phyloP scores from a whole-genome alignment of 2,113 vertebrate genomes.

The Chaetura pelagica region DNA sequence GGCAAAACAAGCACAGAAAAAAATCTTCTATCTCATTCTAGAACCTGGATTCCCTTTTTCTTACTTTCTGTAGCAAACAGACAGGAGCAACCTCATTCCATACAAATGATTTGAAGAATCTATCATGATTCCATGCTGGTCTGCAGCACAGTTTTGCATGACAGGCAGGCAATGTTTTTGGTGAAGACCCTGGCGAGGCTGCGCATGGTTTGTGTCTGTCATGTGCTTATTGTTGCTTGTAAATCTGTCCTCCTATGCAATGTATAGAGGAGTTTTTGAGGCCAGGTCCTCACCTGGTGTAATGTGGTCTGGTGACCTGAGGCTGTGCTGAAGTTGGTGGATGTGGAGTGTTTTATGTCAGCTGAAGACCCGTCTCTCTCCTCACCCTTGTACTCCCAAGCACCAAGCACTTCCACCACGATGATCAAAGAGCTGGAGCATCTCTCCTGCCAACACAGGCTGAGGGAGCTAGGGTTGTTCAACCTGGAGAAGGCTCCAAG shows the following conservation, averaged over 20 bases:
- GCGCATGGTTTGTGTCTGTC: background rate
- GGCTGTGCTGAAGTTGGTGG: background rate
- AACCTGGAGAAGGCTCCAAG: no score
- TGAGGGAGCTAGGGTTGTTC: no score
- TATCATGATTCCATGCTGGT: background rate
- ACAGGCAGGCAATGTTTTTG: background rate
- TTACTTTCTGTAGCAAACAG: background rate
- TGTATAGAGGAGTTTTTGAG: fast-evolving
- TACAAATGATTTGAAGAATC: background rate
- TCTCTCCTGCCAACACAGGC: no score
- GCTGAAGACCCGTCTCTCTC: background rate
- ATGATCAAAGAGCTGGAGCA: no score
- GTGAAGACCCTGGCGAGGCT: background rate
- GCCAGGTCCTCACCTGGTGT: background rate
- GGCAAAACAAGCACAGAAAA: background rate
- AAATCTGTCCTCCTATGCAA: background rate
- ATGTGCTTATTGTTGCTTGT: background rate
- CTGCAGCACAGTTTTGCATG: background rate
- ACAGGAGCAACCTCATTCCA: background rate
- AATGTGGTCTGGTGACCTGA: background rate
- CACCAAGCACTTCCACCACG: fast-evolving
- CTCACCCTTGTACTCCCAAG: background rate
- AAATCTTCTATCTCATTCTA: background rate
- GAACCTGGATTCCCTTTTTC: background rate
- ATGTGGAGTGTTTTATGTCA: background rate